A percentile compares a stretch with the other conserved stretches of the same genome.
Evolutionary conservation across 2,888 invertebrate genomes (phyloP).

Genomic region (Gastracanthus pulcherrimus): DNA sequence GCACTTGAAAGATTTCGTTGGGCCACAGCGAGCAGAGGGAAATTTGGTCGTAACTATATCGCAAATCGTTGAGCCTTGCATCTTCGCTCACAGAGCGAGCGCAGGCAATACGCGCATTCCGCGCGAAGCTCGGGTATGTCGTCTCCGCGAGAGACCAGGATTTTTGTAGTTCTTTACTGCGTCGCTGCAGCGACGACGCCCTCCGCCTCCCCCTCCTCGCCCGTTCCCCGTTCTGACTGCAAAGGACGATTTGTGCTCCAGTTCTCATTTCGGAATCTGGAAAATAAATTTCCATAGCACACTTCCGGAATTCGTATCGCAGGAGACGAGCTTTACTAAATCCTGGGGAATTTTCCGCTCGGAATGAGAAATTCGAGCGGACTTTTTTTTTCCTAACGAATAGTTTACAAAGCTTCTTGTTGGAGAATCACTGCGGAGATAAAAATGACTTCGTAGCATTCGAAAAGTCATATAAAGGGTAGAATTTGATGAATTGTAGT

Average conservation of each 20-base stretch:
- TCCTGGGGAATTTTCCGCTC: conserved; percentile 27
- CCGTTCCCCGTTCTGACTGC: background rate
- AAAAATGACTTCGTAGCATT: background rate
- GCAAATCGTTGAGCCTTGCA: background rate
- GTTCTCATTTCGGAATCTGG: conserved; percentile 36
- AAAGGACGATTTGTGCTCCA: conserved; percentile 37
- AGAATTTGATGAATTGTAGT: too few relatives aligned
- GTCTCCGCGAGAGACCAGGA: background rate
- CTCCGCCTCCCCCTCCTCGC: background rate
- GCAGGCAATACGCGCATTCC: conserved; percentile 19
- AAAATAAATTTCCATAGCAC: conserved; percentile 34
- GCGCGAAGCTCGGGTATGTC: background rate
- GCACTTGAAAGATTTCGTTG: background rate
- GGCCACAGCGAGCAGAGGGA: background rate
- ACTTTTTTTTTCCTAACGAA: conserved; percentile 8
- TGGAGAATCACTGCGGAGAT: background rate
- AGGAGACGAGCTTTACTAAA: conserved; percentile 22
- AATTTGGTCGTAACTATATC: conserved; percentile 3
- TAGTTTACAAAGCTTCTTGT: conserved; percentile 12
- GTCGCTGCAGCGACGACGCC: too few relatives aligned
- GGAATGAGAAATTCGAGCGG: conserved; percentile 17
- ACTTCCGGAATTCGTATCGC: conserved; percentile 21
- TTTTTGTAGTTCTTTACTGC: conserved; percentile 28
- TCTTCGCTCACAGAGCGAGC: too few relatives aligned
- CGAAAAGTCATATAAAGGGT: too few relatives aligned